phyloP scores from a whole-genome alignment of 92 coral and sea anemone genomes.

The Parazoanthus atlanticus region DNA sequence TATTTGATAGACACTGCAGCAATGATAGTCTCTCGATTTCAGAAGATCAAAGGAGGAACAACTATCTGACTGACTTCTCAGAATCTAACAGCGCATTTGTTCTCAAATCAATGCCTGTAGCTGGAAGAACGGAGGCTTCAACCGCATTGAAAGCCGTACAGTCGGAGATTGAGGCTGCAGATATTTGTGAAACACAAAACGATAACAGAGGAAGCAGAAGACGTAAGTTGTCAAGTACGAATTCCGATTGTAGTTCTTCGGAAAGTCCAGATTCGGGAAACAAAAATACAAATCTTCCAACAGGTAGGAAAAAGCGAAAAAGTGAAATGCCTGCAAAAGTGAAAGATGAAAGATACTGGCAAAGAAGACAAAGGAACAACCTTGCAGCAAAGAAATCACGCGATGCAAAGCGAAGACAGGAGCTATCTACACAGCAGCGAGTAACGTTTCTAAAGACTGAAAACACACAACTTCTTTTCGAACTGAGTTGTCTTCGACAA shows the following conservation, averaged over 20 bases:
- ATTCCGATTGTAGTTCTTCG: neutral
- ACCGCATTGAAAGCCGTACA: neutral
- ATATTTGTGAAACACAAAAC: neutral
- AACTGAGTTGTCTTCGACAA: neutral
- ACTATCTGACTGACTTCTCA: neutral
- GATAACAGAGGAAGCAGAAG: no score
- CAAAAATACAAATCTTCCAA: neutral
- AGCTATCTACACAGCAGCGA: neutral
- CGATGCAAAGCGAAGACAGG: slow-evolving; percentile 25
- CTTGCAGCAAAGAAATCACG: slow-evolving; percentile 22
- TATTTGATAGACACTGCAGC: neutral
- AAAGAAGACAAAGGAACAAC: slow-evolving; percentile 6
- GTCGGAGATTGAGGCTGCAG: neutral
- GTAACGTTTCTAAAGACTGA: neutral
- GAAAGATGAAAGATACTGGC: slow-evolving; percentile 26
- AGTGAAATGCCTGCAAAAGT: neutral
- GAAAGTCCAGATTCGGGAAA: neutral
- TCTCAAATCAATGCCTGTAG: neutral
- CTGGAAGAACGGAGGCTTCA: neutral
- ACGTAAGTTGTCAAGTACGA: neutral
- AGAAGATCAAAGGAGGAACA: neutral
- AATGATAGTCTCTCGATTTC: neutral
- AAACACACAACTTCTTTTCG: slow-evolving; percentile 15
- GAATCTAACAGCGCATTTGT: no score
- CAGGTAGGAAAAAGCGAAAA: neutral